Evolutionary conservation across 2,888 invertebrate species (phyloP).

Genomic region (Ophioninae sp.): DNA sequence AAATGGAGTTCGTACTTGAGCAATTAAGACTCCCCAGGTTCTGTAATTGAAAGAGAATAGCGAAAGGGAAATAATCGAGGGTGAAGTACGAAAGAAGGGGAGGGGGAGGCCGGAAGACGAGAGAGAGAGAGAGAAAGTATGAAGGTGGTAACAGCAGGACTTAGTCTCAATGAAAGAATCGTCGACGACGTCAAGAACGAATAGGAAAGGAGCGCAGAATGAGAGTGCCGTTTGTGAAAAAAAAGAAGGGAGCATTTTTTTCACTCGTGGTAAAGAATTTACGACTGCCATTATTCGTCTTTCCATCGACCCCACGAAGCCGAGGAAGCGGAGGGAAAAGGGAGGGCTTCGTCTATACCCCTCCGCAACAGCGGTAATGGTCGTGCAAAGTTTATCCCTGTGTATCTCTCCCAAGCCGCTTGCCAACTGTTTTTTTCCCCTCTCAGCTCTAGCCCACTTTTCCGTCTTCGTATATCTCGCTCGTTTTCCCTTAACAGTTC

Average conservation of each 20-base stretch:
- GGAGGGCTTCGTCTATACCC: constrained; percentile 28
- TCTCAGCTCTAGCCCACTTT: constrained; percentile 10
- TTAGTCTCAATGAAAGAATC: constrained; percentile 42
- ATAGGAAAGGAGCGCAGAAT: constrained; percentile 31
- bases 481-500: constrained; percentile 43
- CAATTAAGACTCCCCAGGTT: constrained; percentile 57
- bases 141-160: constrained; percentile 15
- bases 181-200: constrained; percentile 34
- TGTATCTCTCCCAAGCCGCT: constrained; percentile 47
- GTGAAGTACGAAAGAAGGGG: constrained; percentile 51
- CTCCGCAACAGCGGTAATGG: constrained; percentile 57
- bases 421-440: constrained; percentile 25
- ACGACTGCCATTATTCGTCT: constrained; percentile 62
- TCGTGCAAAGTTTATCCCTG: constrained; percentile 59
- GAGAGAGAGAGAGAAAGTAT: constrained; percentile 21
- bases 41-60: constrained; percentile 65
- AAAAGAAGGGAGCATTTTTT: constrained; percentile 29
- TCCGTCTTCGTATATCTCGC: constrained; percentile 11
- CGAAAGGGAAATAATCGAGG: constrained; percentile 58
- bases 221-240: constrained; percentile 4
- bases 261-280: constrained; percentile 58
- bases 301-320: constrained; percentile 50
- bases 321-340: not conserved
- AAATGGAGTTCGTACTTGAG: constrained; percentile 48
- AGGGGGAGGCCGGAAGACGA: constrained; percentile 33